phyloP scores from a whole-genome alignment of 1,140 invertebrate species.

The Stegodyphus mimosarum region DNA sequence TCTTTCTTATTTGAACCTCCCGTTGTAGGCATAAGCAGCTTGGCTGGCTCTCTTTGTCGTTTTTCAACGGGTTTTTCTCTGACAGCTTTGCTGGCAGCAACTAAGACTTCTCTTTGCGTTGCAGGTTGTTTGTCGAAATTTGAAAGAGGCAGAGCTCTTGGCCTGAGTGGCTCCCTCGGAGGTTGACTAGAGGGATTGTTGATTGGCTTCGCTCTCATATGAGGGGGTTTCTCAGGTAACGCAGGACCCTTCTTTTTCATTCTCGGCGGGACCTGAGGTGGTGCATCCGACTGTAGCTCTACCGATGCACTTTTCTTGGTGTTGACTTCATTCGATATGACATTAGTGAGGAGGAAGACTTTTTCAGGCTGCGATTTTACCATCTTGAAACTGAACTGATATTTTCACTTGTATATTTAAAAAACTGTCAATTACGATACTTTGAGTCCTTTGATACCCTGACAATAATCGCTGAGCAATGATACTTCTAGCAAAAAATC shows the following conservation, averaged over 20 bases:
- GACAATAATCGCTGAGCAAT: neutral
- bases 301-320: neutral
- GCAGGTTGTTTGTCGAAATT: slow-evolving; percentile 11
- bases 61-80: slow-evolving; percentile 42
- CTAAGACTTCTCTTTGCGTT: slow-evolving; percentile 33
- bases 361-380: slow-evolving; percentile 33
- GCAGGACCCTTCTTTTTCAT: slow-evolving; percentile 57
- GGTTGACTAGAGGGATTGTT: slow-evolving; percentile 29
- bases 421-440: neutral
- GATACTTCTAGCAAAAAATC: neutral
- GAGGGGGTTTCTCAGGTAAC: slow-evolving; percentile 40
- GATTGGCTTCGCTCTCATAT: slow-evolving; percentile 9
- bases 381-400: neutral
- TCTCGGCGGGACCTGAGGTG: slow-evolving; percentile 35
- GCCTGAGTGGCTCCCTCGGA: slow-evolving; percentile 10
- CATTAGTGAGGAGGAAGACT: slow-evolving; percentile 13
- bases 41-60: slow-evolving; percentile 56
- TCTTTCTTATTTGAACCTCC: neutral
- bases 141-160: neutral
- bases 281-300: neutral
- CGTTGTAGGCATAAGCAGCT: slow-evolving; percentile 27
- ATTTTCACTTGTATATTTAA: neutral
- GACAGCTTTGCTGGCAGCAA: slow-evolving; percentile 35
- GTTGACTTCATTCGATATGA: slow-evolving; percentile 11
- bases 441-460: neutral